Evolutionary conservation across 2,797 vertebrate species (phyloP), one percentile per base, ranked within the genome.

Genomic region (Decapterus maruadsi): DNA sequence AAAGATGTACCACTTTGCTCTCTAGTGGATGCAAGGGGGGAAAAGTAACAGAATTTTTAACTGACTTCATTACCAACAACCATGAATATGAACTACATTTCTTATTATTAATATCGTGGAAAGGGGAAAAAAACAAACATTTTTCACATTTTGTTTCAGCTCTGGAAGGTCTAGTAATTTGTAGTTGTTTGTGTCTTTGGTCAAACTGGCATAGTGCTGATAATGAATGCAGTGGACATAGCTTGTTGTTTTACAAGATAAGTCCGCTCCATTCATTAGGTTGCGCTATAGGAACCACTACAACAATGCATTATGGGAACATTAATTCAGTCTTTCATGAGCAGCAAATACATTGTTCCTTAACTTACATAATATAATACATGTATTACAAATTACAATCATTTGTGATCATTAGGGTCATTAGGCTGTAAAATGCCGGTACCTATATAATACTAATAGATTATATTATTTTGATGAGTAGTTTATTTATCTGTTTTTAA

Each of bases 1-100:
- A 74, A 45, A 61, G 20, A 51, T n/a, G 10, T 11, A 48, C 12
- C 45, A 20, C 34, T 83, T 68, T 53, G 53, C 9, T 57, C 31
- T 56, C 31, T 57, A 56, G 42, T 4, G 0, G 31, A 45, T 70
- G 36, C 46, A 56, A 56, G 38, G 54, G 8, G 42, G 55, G 54
- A 60, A 56, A 65, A 16, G 61, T 17, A 40, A 4, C 20, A 13
- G 38, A 61, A 9, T 75, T 68, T 48, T 68, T 31, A 67, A 55
- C 68, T 31, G 10, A 58, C 48, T 78, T 60, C 1, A 53, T 70
- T 59, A 63, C 4, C 14, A 29, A n/a, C 54, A 63, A 51, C 2
- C 29, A n/a, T 9, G 8, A 16, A 55, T 61, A 34, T 40, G n/a
- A 26, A 68, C 20, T 16, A 14, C 14, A 68, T 42, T 16, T 13